Evolutionary conservation across 1,140 invertebrate species (phyloP), one percentile per base, ranked within the genome.

Genomic region (Drosophila lini): DNA sequence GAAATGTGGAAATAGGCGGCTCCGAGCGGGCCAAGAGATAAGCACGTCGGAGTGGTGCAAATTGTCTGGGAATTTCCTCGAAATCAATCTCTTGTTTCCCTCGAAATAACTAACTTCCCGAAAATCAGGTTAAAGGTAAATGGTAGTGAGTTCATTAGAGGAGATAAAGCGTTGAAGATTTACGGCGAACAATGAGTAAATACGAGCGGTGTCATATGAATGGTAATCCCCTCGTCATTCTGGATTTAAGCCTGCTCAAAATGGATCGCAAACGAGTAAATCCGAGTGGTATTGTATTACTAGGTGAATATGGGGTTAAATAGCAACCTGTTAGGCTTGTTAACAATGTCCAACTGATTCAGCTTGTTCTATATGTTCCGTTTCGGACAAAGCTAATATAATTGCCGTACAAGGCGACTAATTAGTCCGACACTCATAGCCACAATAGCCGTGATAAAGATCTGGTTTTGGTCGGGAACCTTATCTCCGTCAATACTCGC

Each of bases 1-100:
- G 38, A 68, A 81, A 78, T 78, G 74, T 78, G 74, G 59, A 78
- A 81, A 78, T 81, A 62, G 55, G 78, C 53, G 70, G 62, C 63
- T 59, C 32, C 52, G 52, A 53, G 50, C 58, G 62, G 42, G 58
- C 25, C 11, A 16, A n/a, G 40, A 65, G 80, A 82, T 81, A 81
- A 81, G 75, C 48, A 4, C 25, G 5, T 16, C n/a, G 9, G 10
- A 41, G 65, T 57, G 50, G 42, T 59, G 65, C 52, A 70, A 71
- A 71, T 71, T 71, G 50, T 60, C 62, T 60, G 65, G 60, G 67
- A 63, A 86, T 78, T 84, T 84, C 82, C 64, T 60, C 34, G 78
- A 68, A 86, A 78, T 48, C 34, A 67, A 63, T 61, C 53, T 53
- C 28, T 31, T 22, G 22, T 36, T 59, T 78, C 41, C 44, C n/a